Percentiles rank a stretch among this genome's conserved stretches.
Evolutionary conservation across 2,113 vertebrate genomes (phyloP).

Genomic region (Muscicapa adusta): DNA sequence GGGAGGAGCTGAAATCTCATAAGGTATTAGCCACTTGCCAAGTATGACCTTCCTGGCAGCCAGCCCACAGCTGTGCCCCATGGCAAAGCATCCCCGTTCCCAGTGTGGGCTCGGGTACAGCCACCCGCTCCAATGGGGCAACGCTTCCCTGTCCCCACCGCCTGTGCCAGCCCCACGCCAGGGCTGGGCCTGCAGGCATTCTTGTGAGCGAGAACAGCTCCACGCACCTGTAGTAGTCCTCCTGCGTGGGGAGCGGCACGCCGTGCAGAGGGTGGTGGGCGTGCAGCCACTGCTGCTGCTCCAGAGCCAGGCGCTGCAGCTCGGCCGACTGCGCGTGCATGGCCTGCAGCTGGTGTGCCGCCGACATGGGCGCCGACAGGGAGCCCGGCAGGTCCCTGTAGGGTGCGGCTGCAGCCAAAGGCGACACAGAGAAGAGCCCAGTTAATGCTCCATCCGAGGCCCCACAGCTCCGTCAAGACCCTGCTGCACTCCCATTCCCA

Average conservation of each 20-base stretch:
- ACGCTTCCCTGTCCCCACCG: background rate
- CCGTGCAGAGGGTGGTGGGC: slow-evolving; percentile 91
- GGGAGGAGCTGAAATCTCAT: background rate
- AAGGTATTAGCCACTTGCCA: background rate
- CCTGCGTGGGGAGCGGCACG: slow-evolving; percentile 83
- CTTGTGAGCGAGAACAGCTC: background rate
- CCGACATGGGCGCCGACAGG: slow-evolving; percentile 91
- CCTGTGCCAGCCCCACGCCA: too few species aligned
- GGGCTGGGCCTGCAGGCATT: background rate
- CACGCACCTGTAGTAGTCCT: slow-evolving; percentile 91
- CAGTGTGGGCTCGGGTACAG: fast-evolving
- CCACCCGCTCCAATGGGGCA: background rate
- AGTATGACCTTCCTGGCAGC: background rate
- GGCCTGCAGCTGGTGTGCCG: slow-evolving; percentile 97
- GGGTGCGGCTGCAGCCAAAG: slow-evolving; percentile 81
- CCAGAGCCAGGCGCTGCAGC: slow-evolving; percentile 96
- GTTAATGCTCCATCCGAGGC: background rate
- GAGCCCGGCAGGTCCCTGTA: slow-evolving; percentile 96
- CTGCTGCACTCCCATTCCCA: background rate
- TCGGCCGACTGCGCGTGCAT: slow-evolving; percentile 98
- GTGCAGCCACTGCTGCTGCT: slow-evolving; percentile 96
- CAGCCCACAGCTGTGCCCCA: background rate
- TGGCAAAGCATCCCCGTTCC: background rate
- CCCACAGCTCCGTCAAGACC: background rate
- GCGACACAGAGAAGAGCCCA: background rate